Evolutionary conservation across 2,113 vertebrate species (phyloP).

Genomic region (Ageneiosus marmoratus): DNA sequence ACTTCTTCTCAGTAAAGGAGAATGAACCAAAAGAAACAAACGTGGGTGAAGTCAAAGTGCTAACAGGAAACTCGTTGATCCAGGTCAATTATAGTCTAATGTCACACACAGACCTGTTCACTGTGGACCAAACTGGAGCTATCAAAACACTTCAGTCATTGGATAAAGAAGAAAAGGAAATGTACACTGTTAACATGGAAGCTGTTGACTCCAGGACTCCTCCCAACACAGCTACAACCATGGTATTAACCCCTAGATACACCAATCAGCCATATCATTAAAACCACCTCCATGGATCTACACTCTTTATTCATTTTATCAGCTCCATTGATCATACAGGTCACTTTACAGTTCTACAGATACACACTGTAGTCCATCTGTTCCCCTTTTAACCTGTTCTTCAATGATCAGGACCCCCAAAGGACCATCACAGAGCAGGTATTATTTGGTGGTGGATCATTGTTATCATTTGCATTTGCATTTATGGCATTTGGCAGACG

Average conservation of each 20-base stretch:
- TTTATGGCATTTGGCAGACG: too few relatives aligned
- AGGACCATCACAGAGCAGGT: too few relatives aligned
- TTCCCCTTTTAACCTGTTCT: too few relatives aligned
- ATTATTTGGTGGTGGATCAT: too few relatives aligned
- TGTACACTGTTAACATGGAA: constrained; percentile 71
- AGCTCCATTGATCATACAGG: too few relatives aligned
- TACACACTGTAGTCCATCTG: too few relatives aligned
- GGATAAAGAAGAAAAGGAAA: constrained; percentile 70
- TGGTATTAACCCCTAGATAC: constrained; percentile 60
- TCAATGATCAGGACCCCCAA: too few relatives aligned
- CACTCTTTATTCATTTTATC: too few relatives aligned
- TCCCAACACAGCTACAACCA: constrained; percentile 65
- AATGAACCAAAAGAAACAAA: constrained; percentile 42
- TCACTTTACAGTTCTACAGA: too few relatives aligned
- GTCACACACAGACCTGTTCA: constrained; percentile 69
- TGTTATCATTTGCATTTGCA: too few relatives aligned
- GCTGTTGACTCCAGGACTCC: constrained; percentile 71
- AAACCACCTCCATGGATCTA: too few relatives aligned
- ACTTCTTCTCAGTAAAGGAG: constrained; percentile 73
- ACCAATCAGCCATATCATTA: too few relatives aligned
- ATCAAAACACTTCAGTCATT: constrained; percentile 58
- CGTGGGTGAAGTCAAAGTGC: constrained; percentile 69
- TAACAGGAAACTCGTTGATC: constrained; percentile 58
- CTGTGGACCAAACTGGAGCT: constrained; percentile 61
- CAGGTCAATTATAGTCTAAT: constrained; percentile 66